These are phyloP conservation scores for Plusia festucae DNA, from an alignment of 2,888 invertebrate genomes.

Conservation along the genomic window DNA sequence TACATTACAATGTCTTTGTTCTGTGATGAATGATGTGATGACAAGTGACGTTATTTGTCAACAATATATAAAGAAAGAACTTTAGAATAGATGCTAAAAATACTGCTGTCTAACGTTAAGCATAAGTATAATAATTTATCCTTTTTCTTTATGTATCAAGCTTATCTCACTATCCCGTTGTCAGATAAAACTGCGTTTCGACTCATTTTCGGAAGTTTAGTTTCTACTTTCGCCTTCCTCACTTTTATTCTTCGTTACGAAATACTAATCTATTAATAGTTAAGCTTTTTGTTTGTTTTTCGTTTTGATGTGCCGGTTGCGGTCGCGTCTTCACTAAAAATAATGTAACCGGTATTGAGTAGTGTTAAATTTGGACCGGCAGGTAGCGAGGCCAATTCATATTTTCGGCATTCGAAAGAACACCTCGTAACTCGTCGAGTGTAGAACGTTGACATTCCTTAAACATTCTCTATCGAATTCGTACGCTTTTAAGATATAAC, in stretches of 20 bases:
- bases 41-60: neutral
- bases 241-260: constrained; percentile 41
- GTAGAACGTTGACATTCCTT: constrained; percentile 71
- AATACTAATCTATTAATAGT: constrained; percentile 64
- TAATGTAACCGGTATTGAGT: constrained; percentile 81
- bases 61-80: neutral
- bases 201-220: neutral
- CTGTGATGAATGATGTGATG: too few relatives aligned
- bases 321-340: constrained; percentile 80
- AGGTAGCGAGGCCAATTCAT: constrained; percentile 80
- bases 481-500: constrained; percentile 44
- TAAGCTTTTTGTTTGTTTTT: constrained; percentile 77
- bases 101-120: neutral
- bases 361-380: constrained; percentile 78
- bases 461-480: constrained; percentile 67
- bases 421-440: constrained; percentile 65
- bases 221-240: constrained; percentile 25
- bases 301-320: constrained; percentile 69
- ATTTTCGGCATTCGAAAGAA: constrained; percentile 72
- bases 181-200: constrained; percentile 23
- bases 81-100: neutral
- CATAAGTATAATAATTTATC: constrained; percentile 6
- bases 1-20: too few relatives aligned
- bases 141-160: constrained; percentile 1
- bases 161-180: constrained; percentile 35